Evolutionary conservation across 1,140 invertebrate genomes (phyloP).

Genomic region (Eupeodes corollae): DNA sequence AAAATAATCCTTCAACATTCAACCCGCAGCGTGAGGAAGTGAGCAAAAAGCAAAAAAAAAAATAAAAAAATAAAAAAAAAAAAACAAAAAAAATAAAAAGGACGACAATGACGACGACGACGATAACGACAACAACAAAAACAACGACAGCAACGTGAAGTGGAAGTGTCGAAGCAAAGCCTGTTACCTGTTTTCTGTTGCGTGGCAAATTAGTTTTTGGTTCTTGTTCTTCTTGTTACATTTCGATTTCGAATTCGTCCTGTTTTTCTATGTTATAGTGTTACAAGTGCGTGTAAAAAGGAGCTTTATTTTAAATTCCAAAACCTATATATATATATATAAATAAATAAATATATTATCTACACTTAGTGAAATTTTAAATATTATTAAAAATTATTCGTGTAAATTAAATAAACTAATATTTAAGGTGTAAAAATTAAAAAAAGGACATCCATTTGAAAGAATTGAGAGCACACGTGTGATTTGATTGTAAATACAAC

Average conservation of each 20-base stretch:
- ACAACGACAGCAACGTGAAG: constrained; percentile 6
- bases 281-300: too few species aligned
- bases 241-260: too few species aligned
- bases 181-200: too few species aligned
- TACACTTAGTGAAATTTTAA: too few species aligned
- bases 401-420: neutral
- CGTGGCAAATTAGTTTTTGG: too few species aligned
- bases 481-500: constrained; percentile 3
- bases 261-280: too few species aligned
- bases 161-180: too few species aligned
- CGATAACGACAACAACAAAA: constrained; percentile 4
- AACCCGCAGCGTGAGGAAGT: neutral
- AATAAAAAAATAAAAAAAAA: constrained; percentile 20
- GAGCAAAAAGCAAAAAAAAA: constrained; percentile 15
- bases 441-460: too few species aligned
- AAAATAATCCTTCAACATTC: neutral
- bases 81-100: constrained; percentile 4
- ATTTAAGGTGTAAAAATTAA: neutral
- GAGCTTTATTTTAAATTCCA: neutral
- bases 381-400: too few species aligned
- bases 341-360: neutral
- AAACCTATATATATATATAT: neutral
- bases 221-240: too few species aligned
- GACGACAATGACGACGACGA: neutral
- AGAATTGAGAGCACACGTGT: constrained; percentile 1